Conservation (phyloP, 2,888 invertebrate species). For the Prenolepis imparis region DNA sequence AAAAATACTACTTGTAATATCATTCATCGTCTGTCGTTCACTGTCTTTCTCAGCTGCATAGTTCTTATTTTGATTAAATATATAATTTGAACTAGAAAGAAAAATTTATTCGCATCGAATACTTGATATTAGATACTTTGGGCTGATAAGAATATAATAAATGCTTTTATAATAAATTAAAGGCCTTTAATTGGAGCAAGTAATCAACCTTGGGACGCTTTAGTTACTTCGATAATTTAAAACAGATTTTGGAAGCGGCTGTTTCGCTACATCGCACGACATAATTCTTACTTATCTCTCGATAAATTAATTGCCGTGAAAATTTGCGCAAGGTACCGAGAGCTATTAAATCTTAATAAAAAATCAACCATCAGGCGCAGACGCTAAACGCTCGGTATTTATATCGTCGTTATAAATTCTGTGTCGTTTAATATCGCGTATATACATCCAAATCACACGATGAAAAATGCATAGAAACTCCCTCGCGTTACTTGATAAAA, state of each 20-base stretch:
- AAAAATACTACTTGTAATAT: constrained; percentile 3
- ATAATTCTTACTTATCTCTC: constrained; percentile 36
- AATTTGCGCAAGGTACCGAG: constrained; percentile 15
- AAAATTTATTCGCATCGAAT: not conserved
- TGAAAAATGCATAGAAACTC: constrained; percentile 51
- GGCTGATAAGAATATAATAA: not conserved
- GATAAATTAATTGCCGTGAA: constrained; percentile 29
- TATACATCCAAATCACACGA: constrained; percentile 48
- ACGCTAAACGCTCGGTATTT: constrained; percentile 32
- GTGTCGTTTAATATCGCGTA: constrained; percentile 49
- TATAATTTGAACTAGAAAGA: not conserved
- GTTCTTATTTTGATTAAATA: not conserved
- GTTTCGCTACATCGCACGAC: not conserved
- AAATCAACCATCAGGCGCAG: constrained; percentile 43
- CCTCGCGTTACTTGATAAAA: constrained; percentile 45
- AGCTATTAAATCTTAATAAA: constrained; percentile 48
- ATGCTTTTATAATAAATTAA: not conserved
- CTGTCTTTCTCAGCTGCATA: too few relatives aligned
- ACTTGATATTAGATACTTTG: not conserved
- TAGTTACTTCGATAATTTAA: constrained; percentile 4
- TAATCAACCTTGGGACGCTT: not conserved
- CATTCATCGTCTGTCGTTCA: not conserved
- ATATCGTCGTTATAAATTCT: constrained; percentile 40
- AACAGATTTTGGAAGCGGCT: constrained; percentile 10
- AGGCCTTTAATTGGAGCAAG: not conserved